Evolutionary conservation across 2,113 vertebrate genomes (phyloP).

Genomic region (Catharus bicknelli): DNA sequence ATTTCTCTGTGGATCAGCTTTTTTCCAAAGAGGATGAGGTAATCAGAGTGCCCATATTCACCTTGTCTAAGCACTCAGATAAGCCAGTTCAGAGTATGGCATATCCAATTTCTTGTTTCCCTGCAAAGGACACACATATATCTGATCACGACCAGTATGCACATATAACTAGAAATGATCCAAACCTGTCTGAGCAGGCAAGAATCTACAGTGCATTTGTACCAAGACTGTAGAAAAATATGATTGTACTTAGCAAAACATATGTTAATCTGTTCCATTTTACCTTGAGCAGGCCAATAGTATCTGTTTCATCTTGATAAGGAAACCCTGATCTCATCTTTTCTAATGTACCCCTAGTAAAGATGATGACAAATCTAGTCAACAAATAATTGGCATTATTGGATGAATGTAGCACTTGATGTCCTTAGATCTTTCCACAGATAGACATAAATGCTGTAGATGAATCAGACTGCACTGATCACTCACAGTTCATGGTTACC

Average conservation of each 20-base stretch:
- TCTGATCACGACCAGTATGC: neutral
- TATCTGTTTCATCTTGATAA: neutral
- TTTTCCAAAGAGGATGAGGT: neutral
- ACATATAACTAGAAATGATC: neutral
- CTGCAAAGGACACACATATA: neutral
- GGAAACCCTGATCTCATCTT: neutral
- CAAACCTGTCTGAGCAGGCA: neutral
- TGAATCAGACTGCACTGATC: slow-evolving; percentile 22
- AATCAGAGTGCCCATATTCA: neutral
- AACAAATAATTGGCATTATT: slow-evolving; percentile 16
- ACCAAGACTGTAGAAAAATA: neutral
- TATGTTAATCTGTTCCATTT: neutral
- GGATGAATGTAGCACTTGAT: neutral
- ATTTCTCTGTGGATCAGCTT: neutral
- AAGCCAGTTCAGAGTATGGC: neutral
- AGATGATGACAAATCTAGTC: neutral
- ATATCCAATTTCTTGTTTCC: neutral
- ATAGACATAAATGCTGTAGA: neutral
- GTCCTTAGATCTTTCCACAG: slow-evolving; percentile 4
- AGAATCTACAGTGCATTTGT: neutral
- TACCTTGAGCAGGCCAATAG: neutral
- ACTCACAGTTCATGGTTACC: neutral
- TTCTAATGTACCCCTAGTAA: neutral
- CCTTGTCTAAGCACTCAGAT: neutral
- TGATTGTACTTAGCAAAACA: neutral